Evolutionary conservation across 2,888 invertebrate species (phyloP).

Genomic region (Amphipoea oculea): DNA sequence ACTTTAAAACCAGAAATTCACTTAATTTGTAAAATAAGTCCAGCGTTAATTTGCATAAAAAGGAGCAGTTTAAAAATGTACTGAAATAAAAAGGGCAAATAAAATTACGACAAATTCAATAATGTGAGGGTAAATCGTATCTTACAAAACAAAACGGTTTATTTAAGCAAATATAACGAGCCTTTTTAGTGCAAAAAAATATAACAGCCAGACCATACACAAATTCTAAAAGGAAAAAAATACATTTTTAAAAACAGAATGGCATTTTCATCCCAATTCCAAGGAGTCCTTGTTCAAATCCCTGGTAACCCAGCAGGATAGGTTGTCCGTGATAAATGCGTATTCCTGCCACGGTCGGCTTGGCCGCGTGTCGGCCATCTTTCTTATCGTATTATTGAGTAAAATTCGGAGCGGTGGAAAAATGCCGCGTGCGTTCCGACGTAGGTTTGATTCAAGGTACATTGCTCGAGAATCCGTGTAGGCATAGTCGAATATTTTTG

Average conservation of each 20-base stretch:
- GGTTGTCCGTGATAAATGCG: conserved; percentile 67
- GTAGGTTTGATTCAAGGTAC: conserved; percentile 32
- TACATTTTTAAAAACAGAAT: conserved; percentile 39
- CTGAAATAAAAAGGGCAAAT: not conserved
- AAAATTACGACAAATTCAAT: not conserved
- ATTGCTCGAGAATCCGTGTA: conserved; percentile 18
- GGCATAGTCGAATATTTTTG: conserved; percentile 1
- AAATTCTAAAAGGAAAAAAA: conserved; percentile 8
- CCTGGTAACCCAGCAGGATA: conserved; percentile 56
- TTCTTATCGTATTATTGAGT: conserved; percentile 64
- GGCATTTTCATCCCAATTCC: conserved; percentile 57
- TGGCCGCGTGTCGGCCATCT: conserved; percentile 64
- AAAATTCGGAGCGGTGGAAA: conserved; percentile 50
- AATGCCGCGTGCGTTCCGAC: conserved; percentile 37
- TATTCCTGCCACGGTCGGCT: conserved; percentile 60
- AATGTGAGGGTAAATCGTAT: conserved; percentile 19
- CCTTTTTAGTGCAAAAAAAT: conserved; percentile 14
- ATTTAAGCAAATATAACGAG: conserved; percentile 47
- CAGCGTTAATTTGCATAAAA: not conserved
- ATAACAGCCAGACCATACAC: conserved; percentile 8
- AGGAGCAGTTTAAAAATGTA: not conserved
- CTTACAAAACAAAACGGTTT: conserved; percentile 41
- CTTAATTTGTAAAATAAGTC: not conserved
- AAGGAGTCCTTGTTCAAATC: conserved; percentile 52
- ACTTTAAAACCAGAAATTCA: too few relatives aligned